phyloP scores from a whole-genome alignment of 2,113 vertebrate genomes.

The Malurus melanocephalus region DNA sequence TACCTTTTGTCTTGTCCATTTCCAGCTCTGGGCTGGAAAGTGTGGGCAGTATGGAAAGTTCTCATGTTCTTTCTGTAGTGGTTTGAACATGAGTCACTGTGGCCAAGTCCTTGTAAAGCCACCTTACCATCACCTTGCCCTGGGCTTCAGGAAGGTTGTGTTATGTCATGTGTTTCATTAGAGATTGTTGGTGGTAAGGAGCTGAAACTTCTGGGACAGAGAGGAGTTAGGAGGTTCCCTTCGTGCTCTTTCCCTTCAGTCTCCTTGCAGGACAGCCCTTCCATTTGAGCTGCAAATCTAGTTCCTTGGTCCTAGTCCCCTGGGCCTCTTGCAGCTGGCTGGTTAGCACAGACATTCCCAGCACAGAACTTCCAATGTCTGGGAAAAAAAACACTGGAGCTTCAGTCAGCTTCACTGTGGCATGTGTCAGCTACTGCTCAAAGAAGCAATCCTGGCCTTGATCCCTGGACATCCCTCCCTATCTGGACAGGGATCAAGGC shows the following conservation, averaged over 20 bases:
- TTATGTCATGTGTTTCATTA: fast-evolving
- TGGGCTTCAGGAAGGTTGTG: neutral
- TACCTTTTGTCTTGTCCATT: neutral
- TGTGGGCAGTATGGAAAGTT: neutral
- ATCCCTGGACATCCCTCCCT: neutral
- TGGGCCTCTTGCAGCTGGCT: neutral
- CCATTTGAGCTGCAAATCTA: neutral
- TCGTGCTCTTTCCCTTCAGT: neutral
- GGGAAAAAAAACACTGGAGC: neutral
- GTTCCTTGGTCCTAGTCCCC: neutral
- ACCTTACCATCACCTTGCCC: neutral
- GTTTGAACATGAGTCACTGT: neutral
- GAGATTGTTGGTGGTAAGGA: neutral
- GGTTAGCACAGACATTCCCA: neutral
- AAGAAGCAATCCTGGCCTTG: constrained; percentile 2
- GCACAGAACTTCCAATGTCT: neutral
- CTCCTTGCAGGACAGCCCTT: neutral
- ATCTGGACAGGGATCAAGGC: neutral
- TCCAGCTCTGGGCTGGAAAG: neutral
- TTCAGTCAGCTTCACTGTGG: neutral
- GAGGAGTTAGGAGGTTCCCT: neutral
- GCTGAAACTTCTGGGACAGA: neutral
- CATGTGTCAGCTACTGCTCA: constrained; percentile 6
- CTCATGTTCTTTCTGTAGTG: neutral
- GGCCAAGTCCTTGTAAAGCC: neutral